Evolutionary conservation across 2,113 vertebrate species (phyloP).

Genomic region (Grus americana): DNA sequence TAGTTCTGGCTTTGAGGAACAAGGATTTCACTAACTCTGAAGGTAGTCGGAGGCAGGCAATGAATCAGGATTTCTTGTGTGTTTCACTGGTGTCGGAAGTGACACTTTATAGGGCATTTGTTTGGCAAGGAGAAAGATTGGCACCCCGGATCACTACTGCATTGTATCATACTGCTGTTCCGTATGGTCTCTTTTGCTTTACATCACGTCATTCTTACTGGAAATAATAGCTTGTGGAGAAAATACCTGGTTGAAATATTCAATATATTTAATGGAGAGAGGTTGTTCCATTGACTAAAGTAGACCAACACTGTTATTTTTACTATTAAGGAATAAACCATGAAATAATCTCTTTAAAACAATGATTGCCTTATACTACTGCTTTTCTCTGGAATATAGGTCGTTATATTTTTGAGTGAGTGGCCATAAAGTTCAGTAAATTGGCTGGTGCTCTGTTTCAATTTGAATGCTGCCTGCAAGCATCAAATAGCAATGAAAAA

Average conservation of each 20-base stretch:
- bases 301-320: not conserved
- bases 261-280: not conserved
- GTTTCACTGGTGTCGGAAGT: fast-evolving
- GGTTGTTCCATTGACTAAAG: not conserved
- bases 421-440: not conserved
- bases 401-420: not conserved
- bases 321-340: not conserved
- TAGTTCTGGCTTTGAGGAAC: not conserved
- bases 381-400: not conserved
- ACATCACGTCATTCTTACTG: not conserved
- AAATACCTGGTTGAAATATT: not conserved
- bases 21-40: not conserved
- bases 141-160: not conserved
- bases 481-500: not conserved
- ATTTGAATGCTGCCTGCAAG: not conserved
- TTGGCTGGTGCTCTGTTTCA: not conserved
- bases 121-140: not conserved
- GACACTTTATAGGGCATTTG: not conserved
- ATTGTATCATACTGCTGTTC: not conserved
- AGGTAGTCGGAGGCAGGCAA: fast-evolving
- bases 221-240: not conserved
- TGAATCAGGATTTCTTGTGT: not conserved
- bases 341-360: not conserved
- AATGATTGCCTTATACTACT: not conserved
- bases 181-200: not conserved